These are phyloP conservation scores for Phocoena sinus DNA, from an alignment of 2,113 vertebrate species.

Conservation along the genomic window DNA sequence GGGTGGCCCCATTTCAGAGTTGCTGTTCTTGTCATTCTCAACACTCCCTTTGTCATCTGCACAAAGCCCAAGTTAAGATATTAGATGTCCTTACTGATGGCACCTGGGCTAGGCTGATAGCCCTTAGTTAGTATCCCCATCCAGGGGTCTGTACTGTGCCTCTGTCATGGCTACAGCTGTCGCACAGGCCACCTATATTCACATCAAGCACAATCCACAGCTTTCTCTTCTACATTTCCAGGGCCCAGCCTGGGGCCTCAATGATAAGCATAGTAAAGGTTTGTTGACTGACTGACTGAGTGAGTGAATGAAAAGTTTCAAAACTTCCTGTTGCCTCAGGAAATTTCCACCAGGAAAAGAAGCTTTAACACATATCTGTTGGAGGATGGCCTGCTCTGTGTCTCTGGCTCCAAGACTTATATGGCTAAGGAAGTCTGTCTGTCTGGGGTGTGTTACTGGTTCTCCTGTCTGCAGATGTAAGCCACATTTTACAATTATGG, in stretches of 20 bases:
- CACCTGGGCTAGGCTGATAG: not conserved
- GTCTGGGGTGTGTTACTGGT: not conserved
- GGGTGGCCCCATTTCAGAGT: not conserved
- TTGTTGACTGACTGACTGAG: not conserved
- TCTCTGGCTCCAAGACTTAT: not conserved
- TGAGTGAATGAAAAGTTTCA: not conserved
- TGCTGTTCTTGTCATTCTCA: accelerated
- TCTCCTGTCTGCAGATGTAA: not conserved
- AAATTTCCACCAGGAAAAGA: not conserved
- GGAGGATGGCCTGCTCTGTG: too few relatives aligned
- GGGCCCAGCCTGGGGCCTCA: not conserved
- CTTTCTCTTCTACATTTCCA: not conserved
- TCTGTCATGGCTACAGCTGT: not conserved
- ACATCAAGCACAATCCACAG: not conserved
- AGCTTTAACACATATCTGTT: not conserved
- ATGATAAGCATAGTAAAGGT: not conserved
- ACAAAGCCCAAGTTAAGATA: not conserved
- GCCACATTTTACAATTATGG: not conserved
- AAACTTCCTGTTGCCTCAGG: not conserved
- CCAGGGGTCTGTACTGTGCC: not conserved
- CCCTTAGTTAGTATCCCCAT: not conserved
- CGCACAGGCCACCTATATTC: too few relatives aligned
- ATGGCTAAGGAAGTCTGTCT: not conserved
- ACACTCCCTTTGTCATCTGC: not conserved
- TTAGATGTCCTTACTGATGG: not conserved